Base-by-base conservation (phyloP, 1,140 invertebrate genomes). In the Drosophila equinoxialis region DNA sequence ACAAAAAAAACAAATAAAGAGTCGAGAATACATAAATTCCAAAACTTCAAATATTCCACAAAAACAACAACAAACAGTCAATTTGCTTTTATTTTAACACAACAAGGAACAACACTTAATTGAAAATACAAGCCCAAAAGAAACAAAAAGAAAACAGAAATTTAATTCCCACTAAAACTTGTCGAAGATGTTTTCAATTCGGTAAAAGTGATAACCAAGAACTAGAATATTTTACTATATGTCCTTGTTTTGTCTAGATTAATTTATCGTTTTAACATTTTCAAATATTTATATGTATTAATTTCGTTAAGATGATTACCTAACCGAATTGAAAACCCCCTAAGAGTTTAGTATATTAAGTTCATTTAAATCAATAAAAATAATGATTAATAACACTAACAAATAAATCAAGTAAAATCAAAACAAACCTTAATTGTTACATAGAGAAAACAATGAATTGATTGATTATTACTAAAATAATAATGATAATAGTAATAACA, bases 401-500 rank as follows among this genome's bases (percentile, higher is more conserved):
- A 23, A 20, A 23, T 23, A 51, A 23, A 51, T 51, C 7, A 23
- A 51, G 23, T 23, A 51, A 51, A 51, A 37, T 10, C 35, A 37
- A 10, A 51, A 39, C 37, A 11, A 51, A 51, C 20, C 45, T 11
- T 51, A 51, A 51, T n/a, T 51, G 45, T 51, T 51, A 51, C 5
- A 51, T 51, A 51, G 45, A 51, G 30, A 51, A 51, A 51, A 51
- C 45, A 51, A 7, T 51, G 1, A 51, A 51, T 51, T 51, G 45
- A 51, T 51, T 51, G 45, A 23, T 20, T 51, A 23, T 48, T 48
- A 11, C 35, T 11, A 11, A 48, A 48, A 8, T 30, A 30, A 30
- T 30, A 30, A 30, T 30, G 23, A 8, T 30, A 11, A 8, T 48
- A 20, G 20, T 48, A 48, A 3, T 23, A 51, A 51, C 23, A 20